Conservation (phyloP, 2,113 vertebrate genomes). For the Alligator mississippiensis region DNA sequence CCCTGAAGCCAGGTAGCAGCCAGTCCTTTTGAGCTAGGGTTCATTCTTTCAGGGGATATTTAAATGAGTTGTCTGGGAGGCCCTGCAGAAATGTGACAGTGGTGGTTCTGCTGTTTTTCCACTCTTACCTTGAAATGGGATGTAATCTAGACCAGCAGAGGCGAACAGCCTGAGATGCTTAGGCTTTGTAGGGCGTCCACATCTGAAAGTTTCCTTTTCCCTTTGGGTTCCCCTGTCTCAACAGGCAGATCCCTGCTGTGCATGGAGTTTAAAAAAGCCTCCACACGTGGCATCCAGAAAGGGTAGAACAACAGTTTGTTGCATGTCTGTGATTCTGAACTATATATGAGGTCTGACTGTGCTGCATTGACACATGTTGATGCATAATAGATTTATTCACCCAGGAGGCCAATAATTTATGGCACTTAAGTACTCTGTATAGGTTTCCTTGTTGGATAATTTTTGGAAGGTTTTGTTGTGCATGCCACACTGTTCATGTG, state of each 20-base stretch:
- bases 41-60: constrained; percentile 58
- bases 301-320: fast-evolving
- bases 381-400: fast-evolving
- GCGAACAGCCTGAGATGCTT: background rate
- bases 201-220: background rate
- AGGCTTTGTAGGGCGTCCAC: fast-evolving
- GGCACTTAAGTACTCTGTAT: fast-evolving
- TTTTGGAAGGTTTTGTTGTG: fast-evolving
- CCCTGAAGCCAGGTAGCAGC: fast-evolving
- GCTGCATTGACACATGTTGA: fast-evolving
- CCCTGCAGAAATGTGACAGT: constrained; percentile 58
- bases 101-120: constrained; percentile 46
- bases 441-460: background rate
- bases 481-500: fast-evolving
- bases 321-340: fast-evolving
- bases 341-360: fast-evolving
- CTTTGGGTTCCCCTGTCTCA: background rate
- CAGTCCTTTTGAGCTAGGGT: background rate
- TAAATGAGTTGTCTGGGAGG: constrained; percentile 62
- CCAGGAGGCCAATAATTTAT: fast-evolving
- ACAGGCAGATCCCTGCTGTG: fast-evolving
- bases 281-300: fast-evolving
- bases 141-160: background rate
- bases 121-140: background rate
- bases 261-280: background rate